These are phyloP conservation scores for Toxostoma redivivum DNA, from an alignment of 2,113 vertebrate genomes.

Conservation along the genomic window DNA sequence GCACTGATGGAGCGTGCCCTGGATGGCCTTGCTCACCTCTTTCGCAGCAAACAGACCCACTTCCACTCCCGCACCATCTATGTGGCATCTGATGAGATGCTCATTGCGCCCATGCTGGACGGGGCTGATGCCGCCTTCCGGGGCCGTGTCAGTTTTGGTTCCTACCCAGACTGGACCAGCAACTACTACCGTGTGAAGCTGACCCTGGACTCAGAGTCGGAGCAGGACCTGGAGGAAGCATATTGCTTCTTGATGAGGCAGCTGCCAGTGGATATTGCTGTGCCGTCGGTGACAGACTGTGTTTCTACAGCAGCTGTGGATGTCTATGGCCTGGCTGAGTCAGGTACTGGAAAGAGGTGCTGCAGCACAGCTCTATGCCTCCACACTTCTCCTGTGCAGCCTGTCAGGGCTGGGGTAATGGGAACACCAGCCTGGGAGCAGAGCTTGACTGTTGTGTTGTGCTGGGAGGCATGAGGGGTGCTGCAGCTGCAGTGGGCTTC, in stretches of 20 bases:
- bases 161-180: slow-evolving; percentile 92
- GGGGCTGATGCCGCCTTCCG: slow-evolving; percentile 74
- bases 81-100: slow-evolving; percentile 79
- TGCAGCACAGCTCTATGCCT: not conserved
- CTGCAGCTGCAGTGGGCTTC: not conserved
- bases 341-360: slow-evolving; percentile 67
- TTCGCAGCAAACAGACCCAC: slow-evolving; percentile 72
- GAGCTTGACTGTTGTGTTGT: not conserved
- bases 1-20: slow-evolving; percentile 83
- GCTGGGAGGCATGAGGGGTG: not conserved
- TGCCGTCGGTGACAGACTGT: slow-evolving; percentile 75
- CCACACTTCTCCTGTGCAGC: rapidly evolving
- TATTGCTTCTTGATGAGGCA: slow-evolving; percentile 73
- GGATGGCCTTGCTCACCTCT: slow-evolving; percentile 81
- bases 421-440: not conserved
- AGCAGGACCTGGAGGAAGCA: slow-evolving; percentile 77
- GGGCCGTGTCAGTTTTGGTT: slow-evolving; percentile 79
- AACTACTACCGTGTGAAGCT: slow-evolving; percentile 92
- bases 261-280: slow-evolving; percentile 76
- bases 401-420: not conserved
- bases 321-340: slow-evolving; percentile 83
- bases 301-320: slow-evolving; percentile 74
- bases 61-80: slow-evolving; percentile 84
- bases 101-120: slow-evolving; percentile 73
- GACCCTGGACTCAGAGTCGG: slow-evolving; percentile 84